Percentiles rank a stretch among this genome's conserved stretches.
Evolutionary conservation across 2,888 invertebrate species (phyloP).

Genomic region (Andrena dorsata): DNA sequence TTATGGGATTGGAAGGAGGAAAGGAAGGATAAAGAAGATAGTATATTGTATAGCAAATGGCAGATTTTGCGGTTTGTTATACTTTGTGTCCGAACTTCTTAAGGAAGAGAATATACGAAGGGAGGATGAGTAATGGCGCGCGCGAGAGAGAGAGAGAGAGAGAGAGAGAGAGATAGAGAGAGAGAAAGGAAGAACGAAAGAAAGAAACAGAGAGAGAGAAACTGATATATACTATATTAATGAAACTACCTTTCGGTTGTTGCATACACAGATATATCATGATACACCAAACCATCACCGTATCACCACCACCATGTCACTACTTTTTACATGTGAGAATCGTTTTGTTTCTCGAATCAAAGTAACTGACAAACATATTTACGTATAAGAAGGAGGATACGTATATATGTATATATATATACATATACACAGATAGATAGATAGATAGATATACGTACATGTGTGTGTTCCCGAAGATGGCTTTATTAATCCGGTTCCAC

Average conservation of each 20-base stretch:
- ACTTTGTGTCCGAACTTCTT: slow-evolving; percentile 27
- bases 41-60: slow-evolving; percentile 24
- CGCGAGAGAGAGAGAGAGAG: background rate
- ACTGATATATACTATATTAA: slow-evolving; percentile 46
- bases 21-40: slow-evolving; percentile 9
- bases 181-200: slow-evolving; percentile 1
- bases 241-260: slow-evolving; percentile 54
- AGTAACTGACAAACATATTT: slow-evolving; percentile 53
- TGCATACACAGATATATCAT: slow-evolving; percentile 43
- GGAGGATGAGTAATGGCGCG: slow-evolving; percentile 6
- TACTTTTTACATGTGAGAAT: slow-evolving; percentile 65
- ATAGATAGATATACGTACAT: slow-evolving; percentile 32
- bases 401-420: slow-evolving; percentile 16
- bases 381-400: slow-evolving; percentile 53
- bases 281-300: slow-evolving; percentile 18
- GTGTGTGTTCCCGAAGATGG: slow-evolving; percentile 49
- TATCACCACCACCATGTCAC: slow-evolving; percentile 45
- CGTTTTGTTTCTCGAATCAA: slow-evolving; percentile 39
- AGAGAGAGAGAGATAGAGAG: background rate
- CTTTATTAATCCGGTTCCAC: slow-evolving; percentile 57
- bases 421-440: background rate
- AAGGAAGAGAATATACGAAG: slow-evolving; percentile 20
- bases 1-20: slow-evolving; percentile 2
- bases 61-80: slow-evolving; percentile 50
- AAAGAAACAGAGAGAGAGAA: background rate